Percentiles rank a stretch among this genome's conserved stretches.
These are phyloP conservation scores for Malurus cyaneus DNA, from an alignment of 2,113 vertebrate genomes.

Conservation along the genomic window DNA sequence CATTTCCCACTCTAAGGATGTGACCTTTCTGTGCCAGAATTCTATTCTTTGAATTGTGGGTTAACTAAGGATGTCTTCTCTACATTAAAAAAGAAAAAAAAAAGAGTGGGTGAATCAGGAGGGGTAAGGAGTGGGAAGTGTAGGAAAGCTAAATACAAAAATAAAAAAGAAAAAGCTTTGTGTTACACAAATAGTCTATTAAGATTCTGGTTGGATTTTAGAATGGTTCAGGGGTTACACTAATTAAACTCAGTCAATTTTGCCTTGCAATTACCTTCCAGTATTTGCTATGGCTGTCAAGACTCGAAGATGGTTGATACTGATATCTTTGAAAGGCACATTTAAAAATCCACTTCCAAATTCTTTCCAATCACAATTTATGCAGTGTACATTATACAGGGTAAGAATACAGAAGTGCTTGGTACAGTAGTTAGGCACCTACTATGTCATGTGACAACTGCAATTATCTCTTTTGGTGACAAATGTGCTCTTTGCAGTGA, in stretches of 20 bases:
- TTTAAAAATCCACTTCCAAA: conserved; percentile 51
- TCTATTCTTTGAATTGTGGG: neutral
- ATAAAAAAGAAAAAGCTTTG: neutral
- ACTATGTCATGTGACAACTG: conserved; percentile 69
- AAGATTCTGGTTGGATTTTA: conserved; percentile 7
- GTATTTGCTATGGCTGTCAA: conserved; percentile 50
- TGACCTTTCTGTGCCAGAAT: conserved; percentile 18
- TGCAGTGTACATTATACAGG: neutral
- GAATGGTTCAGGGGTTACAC: conserved; percentile 29
- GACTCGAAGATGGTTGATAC: conserved; percentile 25
- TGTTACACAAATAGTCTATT: neutral
- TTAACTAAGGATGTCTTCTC: neutral
- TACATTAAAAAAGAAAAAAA: neutral
- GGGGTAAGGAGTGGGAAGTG: fast-evolving
- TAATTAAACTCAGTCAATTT: conserved; percentile 63
- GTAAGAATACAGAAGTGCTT: conserved; percentile 34
- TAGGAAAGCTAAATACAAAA: too few relatives aligned
- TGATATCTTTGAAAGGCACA: conserved; percentile 38
- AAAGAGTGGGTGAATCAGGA: neutral
- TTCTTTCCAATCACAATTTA: conserved; percentile 33
- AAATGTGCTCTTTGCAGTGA: conserved; percentile 74
- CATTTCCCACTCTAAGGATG: conserved; percentile 31
- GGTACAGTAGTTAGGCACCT: conserved; percentile 59
- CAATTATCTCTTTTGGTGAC: conserved; percentile 77
- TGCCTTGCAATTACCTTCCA: conserved; percentile 40